phyloP scores from a whole-genome alignment of 2,797 vertebrate species.

The Enteromius mattozi region DNA sequence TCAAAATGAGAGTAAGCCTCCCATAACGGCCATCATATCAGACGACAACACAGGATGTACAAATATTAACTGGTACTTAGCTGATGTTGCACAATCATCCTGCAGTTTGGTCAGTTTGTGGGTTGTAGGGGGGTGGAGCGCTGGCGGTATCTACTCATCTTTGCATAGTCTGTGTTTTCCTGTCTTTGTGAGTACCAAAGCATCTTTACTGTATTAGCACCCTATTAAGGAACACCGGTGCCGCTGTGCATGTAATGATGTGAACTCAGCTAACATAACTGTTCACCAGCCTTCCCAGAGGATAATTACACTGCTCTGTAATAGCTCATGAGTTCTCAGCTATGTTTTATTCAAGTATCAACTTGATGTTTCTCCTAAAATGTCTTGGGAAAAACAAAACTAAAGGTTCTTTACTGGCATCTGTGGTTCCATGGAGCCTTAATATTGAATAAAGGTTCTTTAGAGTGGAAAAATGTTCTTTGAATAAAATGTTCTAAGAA shows the following conservation, averaged over 20 bases:
- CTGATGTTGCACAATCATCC: conserved; percentile 41
- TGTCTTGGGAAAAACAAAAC: not conserved
- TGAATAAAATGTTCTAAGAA: not conserved
- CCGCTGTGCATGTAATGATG: not conserved
- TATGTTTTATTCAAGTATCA: not conserved
- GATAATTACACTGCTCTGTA: conserved; percentile 11
- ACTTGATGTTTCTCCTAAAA: conserved; percentile 1
- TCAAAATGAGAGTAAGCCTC: not conserved
- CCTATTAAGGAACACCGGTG: not conserved
- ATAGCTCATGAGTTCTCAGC: not conserved
- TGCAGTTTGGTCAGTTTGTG: conserved; percentile 44
- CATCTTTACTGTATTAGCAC: conserved; percentile 41
- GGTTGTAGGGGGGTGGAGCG: not conserved
- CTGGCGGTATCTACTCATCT: conserved; percentile 18
- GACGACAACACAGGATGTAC: conserved; percentile 25
- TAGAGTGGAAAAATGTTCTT: not conserved
- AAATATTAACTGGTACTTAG: conserved; percentile 45
- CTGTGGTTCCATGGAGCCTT: not conserved
- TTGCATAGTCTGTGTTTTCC: conserved; percentile 16
- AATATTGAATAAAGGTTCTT: not conserved
- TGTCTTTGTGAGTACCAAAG: conserved; percentile 22
- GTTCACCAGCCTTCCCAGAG: not conserved
- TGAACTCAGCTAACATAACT: not conserved
- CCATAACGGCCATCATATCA: conserved; percentile 10
- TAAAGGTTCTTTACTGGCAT: not conserved